Conservation (phyloP, 2,888 invertebrate genomes). For the Plemyria rubiginata region DNA sequence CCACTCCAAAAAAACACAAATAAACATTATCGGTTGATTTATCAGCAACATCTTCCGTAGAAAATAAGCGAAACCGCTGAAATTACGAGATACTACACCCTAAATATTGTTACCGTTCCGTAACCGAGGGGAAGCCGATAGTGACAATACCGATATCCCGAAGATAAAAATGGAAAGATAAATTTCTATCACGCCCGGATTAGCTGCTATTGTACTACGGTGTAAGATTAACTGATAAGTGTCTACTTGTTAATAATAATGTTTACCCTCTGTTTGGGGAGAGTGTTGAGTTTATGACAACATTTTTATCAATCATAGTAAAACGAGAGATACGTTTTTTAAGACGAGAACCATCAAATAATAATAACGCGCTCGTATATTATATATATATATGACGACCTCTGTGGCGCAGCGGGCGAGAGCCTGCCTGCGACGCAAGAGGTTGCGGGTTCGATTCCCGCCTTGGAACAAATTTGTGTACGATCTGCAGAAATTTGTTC, state of each 20-base stretch:
- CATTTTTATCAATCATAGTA: conserved; percentile 20
- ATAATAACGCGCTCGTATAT: too few species aligned
- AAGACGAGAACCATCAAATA: too few species aligned
- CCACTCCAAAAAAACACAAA: neutral
- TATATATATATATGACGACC: too few species aligned
- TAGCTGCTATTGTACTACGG: conserved; percentile 76
- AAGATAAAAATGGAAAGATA: conserved; percentile 79
- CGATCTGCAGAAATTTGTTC: too few species aligned
- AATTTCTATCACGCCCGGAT: conserved; percentile 82
- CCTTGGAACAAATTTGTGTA: too few species aligned
- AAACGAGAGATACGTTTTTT: conserved; percentile 1
- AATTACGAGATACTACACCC: conserved; percentile 49
- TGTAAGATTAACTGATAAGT: conserved; percentile 85
- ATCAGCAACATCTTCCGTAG: conserved; percentile 9
- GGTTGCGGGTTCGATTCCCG: too few species aligned
- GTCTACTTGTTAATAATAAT: conserved; percentile 81
- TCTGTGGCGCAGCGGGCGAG: too few species aligned
- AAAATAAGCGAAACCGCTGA: conserved; percentile 41
- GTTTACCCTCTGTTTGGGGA: conserved; percentile 66
- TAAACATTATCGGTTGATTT: conserved; percentile 8
- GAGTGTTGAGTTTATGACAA: conserved; percentile 27
- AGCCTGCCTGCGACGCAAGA: too few species aligned
- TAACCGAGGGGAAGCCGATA: conserved; percentile 56
- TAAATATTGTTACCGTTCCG: conserved; percentile 56
- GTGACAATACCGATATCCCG: conserved; percentile 70